Evolutionary conservation across 2,888 invertebrate genomes (phyloP), one percentile per base, ranked within the genome.

Genomic region (Meliscaeva auricollis): DNA sequence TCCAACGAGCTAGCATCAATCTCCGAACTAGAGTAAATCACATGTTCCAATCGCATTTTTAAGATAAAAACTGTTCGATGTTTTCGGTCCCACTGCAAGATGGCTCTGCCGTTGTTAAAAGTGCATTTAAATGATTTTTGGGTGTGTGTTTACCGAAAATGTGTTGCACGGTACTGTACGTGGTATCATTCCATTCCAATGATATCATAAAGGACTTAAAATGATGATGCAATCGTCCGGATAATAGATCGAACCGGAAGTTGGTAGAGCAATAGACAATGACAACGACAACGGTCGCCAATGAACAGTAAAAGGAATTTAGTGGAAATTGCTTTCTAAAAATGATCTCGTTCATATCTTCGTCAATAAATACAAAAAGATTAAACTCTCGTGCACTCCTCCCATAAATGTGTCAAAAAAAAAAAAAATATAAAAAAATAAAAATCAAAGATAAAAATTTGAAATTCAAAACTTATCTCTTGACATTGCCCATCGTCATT

Each of bases 401-500:
- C 58, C 58, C 8, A 5, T 7, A 60, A 62, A 62, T 62, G 52
- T 72, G 58, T 62, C 35, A 2, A 38, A 38, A 38, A 9, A 8
- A 38, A 11, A 2, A 3, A 38, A 38, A 38, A 38, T n/a, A n/a
- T n/a, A 38, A 38, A 38, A 38, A 69, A 26, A 79, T 84, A 79
- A 79, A 76, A 84, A 76, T 79, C 70, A 75, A 58, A 76, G 46
- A 84, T 80, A 54, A 76, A 66, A 76, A 62, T 79, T 84, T 79
- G 54, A 68, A 70, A 75, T 73, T 80, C 11, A 66, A 76, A 38
- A 60, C 62, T 77, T 77, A 77, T 82, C 83, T 73, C 73, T 54
- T 72, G 60, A 62, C 60, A 69, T 50, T 72, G 76, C 46, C 72
- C 81, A 70, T 62, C 50, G 76, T 56, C 54, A 44, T 64, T 44